Base-by-base conservation (phyloP, 2,888 invertebrate species). In the Volucella zonaria region DNA sequence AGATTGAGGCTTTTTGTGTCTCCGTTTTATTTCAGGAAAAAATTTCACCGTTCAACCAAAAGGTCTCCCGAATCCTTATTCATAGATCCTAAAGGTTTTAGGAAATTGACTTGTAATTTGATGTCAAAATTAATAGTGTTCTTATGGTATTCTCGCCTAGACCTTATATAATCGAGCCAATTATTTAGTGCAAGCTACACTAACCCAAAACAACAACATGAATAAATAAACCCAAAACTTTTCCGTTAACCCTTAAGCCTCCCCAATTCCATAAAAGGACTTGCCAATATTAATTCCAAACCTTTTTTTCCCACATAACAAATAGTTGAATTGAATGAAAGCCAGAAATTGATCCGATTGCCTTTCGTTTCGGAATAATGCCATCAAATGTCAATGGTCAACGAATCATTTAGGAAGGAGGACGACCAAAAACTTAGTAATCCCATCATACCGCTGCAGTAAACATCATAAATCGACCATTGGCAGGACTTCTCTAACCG, bases 361-460 rank as follows among this genome's bases (percentile, higher is more conserved):
- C 49, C 9, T 61, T 42, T 59, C 67, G 23, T 54, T 42, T 59
- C 67, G 23, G 61, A 62, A 49, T 52, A 82, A 67, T 78, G 67
- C 67, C 71, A 82, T 74, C 61, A 78, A 67, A 40, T 45, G 56
- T 51, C 73, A 49, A 78, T 71, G 70, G 70, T 71, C 77, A 71
- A 66, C 54, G 42, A 67, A 77, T 71, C 76, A 70, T 45, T 54
- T 23, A 49, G 70, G 47, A 54, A 64, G 58, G 47, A 38, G 18
- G 52, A 51, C 6, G 18, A 73, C 62, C 51, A 12, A 67, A 74
- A 73, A 67, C 67, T 67, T 42, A n/a, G 61, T 78, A 78, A 78
- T 61, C 73, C 61, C 38, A 59, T 81, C 77, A 71, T 66, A 67
- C 54, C 42, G 23, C 71, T 49, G 18, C 14, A 47, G 45, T 56